These are phyloP conservation scores for Gambusia yucatana DNA, from an alignment of 2,797 vertebrate species.

Conservation along the genomic window DNA sequence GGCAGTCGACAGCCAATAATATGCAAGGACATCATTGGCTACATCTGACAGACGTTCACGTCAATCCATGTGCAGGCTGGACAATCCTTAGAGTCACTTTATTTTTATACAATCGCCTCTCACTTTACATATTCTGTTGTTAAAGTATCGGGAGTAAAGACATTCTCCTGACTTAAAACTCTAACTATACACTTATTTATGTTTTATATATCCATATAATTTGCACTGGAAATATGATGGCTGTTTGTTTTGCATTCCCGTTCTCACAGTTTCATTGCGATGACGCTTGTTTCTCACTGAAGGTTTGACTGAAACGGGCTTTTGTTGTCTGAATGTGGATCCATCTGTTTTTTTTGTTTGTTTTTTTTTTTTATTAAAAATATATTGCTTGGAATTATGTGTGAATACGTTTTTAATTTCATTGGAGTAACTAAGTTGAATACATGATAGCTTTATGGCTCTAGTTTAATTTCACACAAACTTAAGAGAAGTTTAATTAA, in stretches of 20 bases:
- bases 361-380: conserved; percentile 34
- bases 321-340: conserved; percentile 23
- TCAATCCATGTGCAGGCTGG: conserved; percentile 4
- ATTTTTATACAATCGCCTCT: conserved; percentile 54
- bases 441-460: neutral
- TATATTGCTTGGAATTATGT: conserved; percentile 6
- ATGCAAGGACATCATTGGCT: conserved; percentile 92
- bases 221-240: conserved; percentile 5
- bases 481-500: neutral
- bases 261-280: conserved; percentile 28
- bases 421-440: neutral
- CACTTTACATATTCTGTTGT: conserved; percentile 40
- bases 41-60: conserved; percentile 80
- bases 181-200: conserved; percentile 16
- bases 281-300: conserved; percentile 16
- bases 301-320: conserved; percentile 16
- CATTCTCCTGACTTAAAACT: conserved; percentile 38
- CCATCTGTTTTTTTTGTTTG: conserved; percentile 41
- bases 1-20: conserved; percentile 95
- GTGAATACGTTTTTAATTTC: conserved; percentile 12
- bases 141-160: conserved; percentile 61
- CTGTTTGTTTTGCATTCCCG: conserved; percentile 4
- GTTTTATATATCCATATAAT: neutral
- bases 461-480: neutral
- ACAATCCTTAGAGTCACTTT: conserved; percentile 65